A percentile compares a stretch with the other conserved stretches of the same genome.
phyloP scores from a whole-genome alignment of 2,113 vertebrate genomes.

The Morone saxatilis region DNA sequence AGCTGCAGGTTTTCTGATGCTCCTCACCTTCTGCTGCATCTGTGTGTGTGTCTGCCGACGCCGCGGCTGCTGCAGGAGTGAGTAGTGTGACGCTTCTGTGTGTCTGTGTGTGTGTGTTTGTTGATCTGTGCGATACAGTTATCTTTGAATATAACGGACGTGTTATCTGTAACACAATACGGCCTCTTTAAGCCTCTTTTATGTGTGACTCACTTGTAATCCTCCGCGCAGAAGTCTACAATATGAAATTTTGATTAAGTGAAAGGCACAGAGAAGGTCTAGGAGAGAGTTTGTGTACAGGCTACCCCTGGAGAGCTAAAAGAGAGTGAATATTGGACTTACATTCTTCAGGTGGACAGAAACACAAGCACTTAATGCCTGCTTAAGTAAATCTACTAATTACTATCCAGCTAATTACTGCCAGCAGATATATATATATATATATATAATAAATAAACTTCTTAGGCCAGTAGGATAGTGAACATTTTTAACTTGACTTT shows the following conservation, averaged over 20 bases:
- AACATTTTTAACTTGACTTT: not conserved
- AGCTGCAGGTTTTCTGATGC: slow-evolving; percentile 82
- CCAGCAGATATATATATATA: not conserved
- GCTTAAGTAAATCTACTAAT: not conserved
- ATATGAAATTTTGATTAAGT: not conserved
- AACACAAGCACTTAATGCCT: not conserved
- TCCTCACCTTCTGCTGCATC: slow-evolving; percentile 88
- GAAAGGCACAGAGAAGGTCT: not conserved
- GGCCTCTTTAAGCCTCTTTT: too few relatives aligned
- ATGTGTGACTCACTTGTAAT: not conserved
- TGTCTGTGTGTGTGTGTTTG: not conserved
- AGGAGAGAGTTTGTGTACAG: not conserved
- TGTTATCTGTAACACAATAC: not conserved
- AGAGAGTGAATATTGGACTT: not conserved
- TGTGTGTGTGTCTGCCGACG: slow-evolving; percentile 90
- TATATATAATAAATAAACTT: not conserved
- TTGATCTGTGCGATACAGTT: not conserved
- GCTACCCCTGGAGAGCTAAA: not conserved
- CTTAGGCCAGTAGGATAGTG: not conserved
- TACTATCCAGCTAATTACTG: not conserved
- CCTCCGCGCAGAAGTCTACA: not conserved
- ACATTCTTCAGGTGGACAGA: slow-evolving; percentile 2
- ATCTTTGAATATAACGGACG: not conserved
- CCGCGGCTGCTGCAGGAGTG: slow-evolving; percentile 90
- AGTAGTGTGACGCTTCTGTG: slow-evolving; percentile 70